Conservation (phyloP, 2,797 vertebrate genomes). For the Sebastes itinus region DNA sequence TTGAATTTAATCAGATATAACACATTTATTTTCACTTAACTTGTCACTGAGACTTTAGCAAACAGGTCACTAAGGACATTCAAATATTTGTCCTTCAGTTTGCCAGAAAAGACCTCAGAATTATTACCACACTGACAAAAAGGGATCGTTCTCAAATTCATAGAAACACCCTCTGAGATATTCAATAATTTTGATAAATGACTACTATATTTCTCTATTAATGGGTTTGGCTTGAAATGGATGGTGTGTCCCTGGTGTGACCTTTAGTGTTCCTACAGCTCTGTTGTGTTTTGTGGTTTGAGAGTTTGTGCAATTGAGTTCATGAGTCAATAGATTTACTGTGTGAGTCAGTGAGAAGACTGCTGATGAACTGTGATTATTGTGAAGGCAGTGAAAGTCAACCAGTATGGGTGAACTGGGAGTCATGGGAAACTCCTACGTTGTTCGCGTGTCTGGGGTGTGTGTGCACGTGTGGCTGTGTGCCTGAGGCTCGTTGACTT, state of each 20-base stretch:
- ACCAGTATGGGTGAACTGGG: constrained; percentile 5
- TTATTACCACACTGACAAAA: not conserved
- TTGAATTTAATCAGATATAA: not conserved
- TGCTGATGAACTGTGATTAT: constrained; percentile 33
- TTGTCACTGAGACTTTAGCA: not conserved
- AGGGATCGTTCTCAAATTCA: not conserved
- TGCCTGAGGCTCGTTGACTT: not conserved
- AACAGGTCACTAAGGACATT: not conserved
- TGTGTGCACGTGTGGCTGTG: not conserved
- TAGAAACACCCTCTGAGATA: not conserved
- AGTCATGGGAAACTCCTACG: constrained; percentile 38
- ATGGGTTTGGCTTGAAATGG: not conserved
- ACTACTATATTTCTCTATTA: not conserved
- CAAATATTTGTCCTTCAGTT: not conserved
- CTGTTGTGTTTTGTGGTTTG: constrained; percentile 45
- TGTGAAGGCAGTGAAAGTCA: constrained; percentile 46
- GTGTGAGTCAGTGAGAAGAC: constrained; percentile 43
- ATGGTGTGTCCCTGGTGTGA: not conserved
- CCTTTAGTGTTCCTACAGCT: not conserved
- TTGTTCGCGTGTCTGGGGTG: constrained; percentile 1
- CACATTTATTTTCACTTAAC: not conserved
- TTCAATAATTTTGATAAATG: constrained; percentile 6
- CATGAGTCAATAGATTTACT: constrained; percentile 58
- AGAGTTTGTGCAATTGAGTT: constrained; percentile 35
- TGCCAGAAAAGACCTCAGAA: not conserved